Conservation (phyloP, 2,888 invertebrate genomes). For the Parasteatoda lunata region DNA sequence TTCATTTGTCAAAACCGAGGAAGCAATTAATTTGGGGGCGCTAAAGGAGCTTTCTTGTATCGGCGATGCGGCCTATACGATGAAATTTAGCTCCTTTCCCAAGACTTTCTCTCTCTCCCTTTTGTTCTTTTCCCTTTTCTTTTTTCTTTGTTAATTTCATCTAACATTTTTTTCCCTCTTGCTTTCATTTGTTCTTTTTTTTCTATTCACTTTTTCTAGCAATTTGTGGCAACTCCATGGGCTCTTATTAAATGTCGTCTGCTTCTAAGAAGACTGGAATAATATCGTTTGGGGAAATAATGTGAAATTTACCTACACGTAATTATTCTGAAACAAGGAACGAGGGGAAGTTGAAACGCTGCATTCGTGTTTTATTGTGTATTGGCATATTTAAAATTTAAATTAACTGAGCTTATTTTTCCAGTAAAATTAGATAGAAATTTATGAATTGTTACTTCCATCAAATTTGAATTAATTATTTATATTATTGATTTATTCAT, state of each 20-base stretch:
- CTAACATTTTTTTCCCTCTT: too few species aligned
- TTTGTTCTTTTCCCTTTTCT: conserved; percentile 5
- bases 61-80: conserved; percentile 34
- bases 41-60: conserved; percentile 50
- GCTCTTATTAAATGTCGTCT: conserved; percentile 59
- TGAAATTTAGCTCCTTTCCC: conserved; percentile 39
- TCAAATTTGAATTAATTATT: too few species aligned
- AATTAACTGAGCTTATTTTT: too few species aligned
- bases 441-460: too few species aligned
- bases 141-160: conserved; percentile 15
- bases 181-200: conserved; percentile 24
- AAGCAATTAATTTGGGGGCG: conserved; percentile 56
- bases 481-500: too few species aligned
- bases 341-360: too few species aligned
- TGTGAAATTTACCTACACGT: too few species aligned
- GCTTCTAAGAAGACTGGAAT: neutral
- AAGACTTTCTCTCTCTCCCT: neutral
- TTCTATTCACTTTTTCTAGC: conserved; percentile 23
- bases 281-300: neutral
- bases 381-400: too few species aligned
- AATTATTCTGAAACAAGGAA: too few species aligned
- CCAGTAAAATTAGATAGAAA: too few species aligned
- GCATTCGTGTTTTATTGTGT: too few species aligned
- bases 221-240: conserved; percentile 49
- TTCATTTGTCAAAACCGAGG: conserved; percentile 63